phyloP scores from a whole-genome alignment of 1,140 invertebrate species.

The Ceratina calcarata region DNA sequence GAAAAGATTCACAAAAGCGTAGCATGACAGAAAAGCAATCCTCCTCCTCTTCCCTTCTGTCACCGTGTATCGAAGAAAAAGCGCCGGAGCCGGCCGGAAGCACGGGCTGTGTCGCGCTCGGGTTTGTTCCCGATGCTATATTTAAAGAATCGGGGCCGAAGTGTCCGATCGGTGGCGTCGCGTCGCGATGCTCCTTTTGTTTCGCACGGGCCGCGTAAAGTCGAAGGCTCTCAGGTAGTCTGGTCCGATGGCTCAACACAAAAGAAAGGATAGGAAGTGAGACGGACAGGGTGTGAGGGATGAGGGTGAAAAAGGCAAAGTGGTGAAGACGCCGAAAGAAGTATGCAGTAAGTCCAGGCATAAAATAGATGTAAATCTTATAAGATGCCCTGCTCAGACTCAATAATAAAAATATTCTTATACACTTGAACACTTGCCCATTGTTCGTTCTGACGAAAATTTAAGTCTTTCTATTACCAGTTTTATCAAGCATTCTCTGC shows the following conservation, averaged over 20 bases:
- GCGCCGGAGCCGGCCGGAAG: not conserved
- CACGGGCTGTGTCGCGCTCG: too few relatives aligned
- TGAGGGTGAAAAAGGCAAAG: constrained; percentile 35
- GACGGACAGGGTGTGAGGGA: not conserved
- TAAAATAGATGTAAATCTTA: too few relatives aligned
- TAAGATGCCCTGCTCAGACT: too few relatives aligned
- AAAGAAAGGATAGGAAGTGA: not conserved
- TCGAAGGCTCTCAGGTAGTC: constrained; percentile 12
- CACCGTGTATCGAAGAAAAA: not conserved
- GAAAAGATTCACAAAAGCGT: too few relatives aligned
- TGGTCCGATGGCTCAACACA: constrained; percentile 6
- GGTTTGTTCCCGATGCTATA: not conserved
- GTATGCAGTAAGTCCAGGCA: too few relatives aligned
- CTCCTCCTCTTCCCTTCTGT: too few relatives aligned
- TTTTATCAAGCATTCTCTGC: too few relatives aligned
- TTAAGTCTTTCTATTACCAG: too few relatives aligned
- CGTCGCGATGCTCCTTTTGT: constrained; percentile 8
- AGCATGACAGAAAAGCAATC: not conserved
- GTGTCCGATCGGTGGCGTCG: constrained; percentile 4
- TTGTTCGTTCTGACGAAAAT: too few relatives aligned
- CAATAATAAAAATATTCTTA: too few relatives aligned
- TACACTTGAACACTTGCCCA: too few relatives aligned
- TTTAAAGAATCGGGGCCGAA: not conserved
- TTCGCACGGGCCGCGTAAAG: not conserved
- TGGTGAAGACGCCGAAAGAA: constrained; percentile 30